Conservation (phyloP, 2,888 invertebrate genomes). For the Andrena camellia region DNA sequence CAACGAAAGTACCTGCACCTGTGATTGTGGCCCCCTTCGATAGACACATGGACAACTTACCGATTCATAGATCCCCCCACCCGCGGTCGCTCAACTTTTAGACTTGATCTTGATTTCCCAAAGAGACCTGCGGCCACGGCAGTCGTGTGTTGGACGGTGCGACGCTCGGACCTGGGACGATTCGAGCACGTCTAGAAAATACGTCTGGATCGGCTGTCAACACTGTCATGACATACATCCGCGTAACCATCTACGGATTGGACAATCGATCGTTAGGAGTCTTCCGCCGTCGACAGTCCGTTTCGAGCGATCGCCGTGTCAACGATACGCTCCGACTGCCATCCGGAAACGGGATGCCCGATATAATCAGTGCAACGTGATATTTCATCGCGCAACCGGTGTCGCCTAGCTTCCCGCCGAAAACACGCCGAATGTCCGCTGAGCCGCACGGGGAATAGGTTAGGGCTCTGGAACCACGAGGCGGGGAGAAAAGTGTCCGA, state of each 20-base stretch:
- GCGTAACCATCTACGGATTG: slow-evolving; percentile 36
- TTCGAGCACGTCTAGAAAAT: slow-evolving; percentile 25
- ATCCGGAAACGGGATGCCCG: neutral
- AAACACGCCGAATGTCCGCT: neutral
- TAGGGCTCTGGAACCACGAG: neutral
- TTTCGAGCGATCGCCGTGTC: slow-evolving; percentile 19
- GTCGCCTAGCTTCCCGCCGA: neutral
- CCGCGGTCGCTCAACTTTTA: neutral
- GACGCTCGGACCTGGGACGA: slow-evolving; percentile 27
- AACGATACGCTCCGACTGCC: neutral
- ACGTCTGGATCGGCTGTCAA: slow-evolving; percentile 18
- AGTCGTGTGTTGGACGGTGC: slow-evolving; percentile 49
- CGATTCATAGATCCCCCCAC: slow-evolving; percentile 49
- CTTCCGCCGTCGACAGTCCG: slow-evolving; percentile 26
- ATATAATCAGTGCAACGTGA: neutral
- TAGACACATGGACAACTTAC: neutral
- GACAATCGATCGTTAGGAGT: slow-evolving; percentile 38
- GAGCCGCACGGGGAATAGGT: neutral
- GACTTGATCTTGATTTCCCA: slow-evolving; percentile 60
- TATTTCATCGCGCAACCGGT: neutral
- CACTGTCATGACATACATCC: slow-evolving; percentile 37
- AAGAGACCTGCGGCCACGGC: slow-evolving; percentile 18
- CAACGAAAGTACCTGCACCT: neutral
- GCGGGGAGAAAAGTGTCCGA: slow-evolving; percentile 25
- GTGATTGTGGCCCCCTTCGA: slow-evolving; percentile 4